phyloP scores from a whole-genome alignment of 2,888 invertebrate genomes.

The Drosophila quasianomalipes region DNA sequence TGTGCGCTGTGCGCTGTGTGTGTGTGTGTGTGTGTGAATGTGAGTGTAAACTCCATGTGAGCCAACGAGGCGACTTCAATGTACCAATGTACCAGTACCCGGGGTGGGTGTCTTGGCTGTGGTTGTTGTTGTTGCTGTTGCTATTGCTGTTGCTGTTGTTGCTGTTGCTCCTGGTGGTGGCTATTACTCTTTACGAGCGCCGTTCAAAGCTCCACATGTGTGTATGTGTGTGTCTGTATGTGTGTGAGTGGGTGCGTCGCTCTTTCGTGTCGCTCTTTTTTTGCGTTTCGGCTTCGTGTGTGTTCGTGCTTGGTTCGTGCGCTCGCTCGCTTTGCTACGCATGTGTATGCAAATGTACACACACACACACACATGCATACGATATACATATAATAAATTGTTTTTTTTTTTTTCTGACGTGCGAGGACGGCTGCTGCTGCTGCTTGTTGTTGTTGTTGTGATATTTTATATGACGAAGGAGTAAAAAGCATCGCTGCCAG shows the following conservation, averaged over 20 bases:
- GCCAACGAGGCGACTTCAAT: constrained; percentile 59
- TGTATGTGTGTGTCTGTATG: constrained; percentile 27
- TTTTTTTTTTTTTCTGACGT: constrained; percentile 81
- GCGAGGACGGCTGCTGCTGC: constrained; percentile 67
- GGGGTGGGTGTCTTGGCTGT: constrained; percentile 49
- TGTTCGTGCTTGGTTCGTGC: constrained; percentile 47
- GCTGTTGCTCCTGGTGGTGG: constrained; percentile 60
- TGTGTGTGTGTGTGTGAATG: constrained; percentile 35
- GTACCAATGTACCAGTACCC: constrained; percentile 10
- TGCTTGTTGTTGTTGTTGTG: constrained; percentile 53
- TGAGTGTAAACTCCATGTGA: constrained; percentile 70
- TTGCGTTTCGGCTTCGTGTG: constrained; percentile 26
- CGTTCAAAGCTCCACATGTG: constrained; percentile 70
- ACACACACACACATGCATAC: constrained; percentile 13
- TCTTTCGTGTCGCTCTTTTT: constrained; percentile 69
- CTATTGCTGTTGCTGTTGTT: constrained; percentile 14
- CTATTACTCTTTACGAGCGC: constrained; percentile 76
- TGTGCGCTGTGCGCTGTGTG: constrained; percentile 22
- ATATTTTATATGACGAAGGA: constrained; percentile 80
- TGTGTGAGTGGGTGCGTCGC: constrained; percentile 63
- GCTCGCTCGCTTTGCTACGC: constrained; percentile 60
- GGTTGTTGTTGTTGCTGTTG: constrained; percentile 44
- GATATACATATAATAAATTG: constrained; percentile 50
- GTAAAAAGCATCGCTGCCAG: constrained; percentile 62
- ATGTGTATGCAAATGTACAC: constrained; percentile 76